Conservation (phyloP, 2,888 invertebrate genomes). For the Drosophila bunnanda region DNA sequence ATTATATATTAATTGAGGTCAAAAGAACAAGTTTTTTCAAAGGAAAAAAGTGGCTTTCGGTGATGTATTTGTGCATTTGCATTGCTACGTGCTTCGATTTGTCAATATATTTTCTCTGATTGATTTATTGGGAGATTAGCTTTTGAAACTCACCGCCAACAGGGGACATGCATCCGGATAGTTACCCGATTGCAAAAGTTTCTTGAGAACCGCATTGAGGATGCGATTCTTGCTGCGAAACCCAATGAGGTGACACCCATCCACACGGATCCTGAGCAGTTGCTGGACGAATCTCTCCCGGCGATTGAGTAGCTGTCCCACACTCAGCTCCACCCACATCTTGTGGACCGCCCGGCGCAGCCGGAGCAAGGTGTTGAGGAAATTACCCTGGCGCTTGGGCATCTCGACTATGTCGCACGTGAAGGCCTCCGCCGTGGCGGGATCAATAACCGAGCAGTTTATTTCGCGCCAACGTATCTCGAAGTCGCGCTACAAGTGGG, state of each 20-base stretch:
- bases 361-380: conserved; percentile 40
- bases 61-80: neutral
- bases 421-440: conserved; percentile 47
- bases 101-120: neutral
- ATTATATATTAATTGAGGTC: neutral
- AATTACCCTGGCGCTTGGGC: conserved; percentile 56
- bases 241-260: conserved; percentile 33
- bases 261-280: conserved; percentile 33
- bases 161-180: conserved; percentile 44
- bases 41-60: neutral
- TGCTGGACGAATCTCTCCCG: conserved; percentile 23
- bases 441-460: conserved; percentile 59
- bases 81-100: conserved; percentile 13
- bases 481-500: conserved; percentile 47
- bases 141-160: conserved; percentile 34
- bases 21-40: conserved; percentile 1
- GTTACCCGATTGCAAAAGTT: conserved; percentile 47
- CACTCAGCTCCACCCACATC: conserved; percentile 40
- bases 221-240: conserved; percentile 47
- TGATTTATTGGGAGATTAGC: neutral
- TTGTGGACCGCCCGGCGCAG: conserved; percentile 22
- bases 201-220: conserved; percentile 40
- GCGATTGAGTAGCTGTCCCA: conserved; percentile 22
- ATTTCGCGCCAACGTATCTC: conserved; percentile 45
- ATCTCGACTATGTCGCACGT: conserved; percentile 51